Evolutionary conservation across 2,797 vertebrate species (phyloP).

Genomic region (Trichosurus vulpecula): DNA sequence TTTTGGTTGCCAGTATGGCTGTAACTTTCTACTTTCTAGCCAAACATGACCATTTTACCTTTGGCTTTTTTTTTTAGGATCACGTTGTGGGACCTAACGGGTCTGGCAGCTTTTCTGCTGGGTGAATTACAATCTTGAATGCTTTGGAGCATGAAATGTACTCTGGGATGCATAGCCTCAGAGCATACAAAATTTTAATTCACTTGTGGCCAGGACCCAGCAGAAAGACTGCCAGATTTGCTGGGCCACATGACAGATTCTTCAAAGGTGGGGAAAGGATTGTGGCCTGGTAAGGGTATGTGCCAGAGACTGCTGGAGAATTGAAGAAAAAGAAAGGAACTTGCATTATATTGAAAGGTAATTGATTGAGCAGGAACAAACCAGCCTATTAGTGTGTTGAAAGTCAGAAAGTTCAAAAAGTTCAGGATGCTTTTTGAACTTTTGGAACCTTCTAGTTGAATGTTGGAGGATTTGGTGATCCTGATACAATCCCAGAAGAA

Average conservation of each 20-base stretch:
- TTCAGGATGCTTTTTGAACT: conserved; percentile 25
- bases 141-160: conserved; percentile 7
- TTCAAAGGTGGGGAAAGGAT: background rate
- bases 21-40: conserved; percentile 11
- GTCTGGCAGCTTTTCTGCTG: background rate
- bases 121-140: conserved; percentile 29
- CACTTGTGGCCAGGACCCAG: background rate
- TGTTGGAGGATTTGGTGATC: conserved; percentile 27
- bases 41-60: conserved; percentile 30
- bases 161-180: background rate
- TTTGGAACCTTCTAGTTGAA: conserved; percentile 26
- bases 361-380: background rate
- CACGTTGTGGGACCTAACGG: background rate
- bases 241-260: conserved; percentile 11
- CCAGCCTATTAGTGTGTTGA: background rate
- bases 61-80: conserved; percentile 1
- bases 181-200: conserved; percentile 23
- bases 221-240: background rate
- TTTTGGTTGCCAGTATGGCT: background rate
- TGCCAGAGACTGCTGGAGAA: background rate
- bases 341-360: background rate
- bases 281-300: background rate
- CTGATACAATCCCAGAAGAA: conserved; percentile 39
- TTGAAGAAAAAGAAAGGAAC: background rate
- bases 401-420: conserved; percentile 18